Evolutionary conservation across 2,888 invertebrate genomes (phyloP), one percentile per base, ranked within the genome.

Genomic region (Drosophila pseudotakahashii): DNA sequence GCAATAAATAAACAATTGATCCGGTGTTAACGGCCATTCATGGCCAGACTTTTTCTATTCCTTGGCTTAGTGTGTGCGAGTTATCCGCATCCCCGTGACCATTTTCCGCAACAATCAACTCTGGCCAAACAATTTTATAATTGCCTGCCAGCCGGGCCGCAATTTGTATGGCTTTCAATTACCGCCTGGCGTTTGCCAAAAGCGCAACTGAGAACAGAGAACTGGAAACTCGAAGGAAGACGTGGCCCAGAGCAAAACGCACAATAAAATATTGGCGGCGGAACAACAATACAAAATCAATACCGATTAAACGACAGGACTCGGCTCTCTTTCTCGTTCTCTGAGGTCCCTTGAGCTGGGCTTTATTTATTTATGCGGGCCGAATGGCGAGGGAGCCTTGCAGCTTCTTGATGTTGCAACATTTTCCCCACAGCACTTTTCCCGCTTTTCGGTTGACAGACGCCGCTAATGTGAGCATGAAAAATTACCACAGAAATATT

Each of bases 161-260:
- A 79, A 82, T 82, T 83, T 83, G 86, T 83, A 83, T 83, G 82
- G 82, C 88, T 88, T 83, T 88, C 88, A 88, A 83, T 83, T 83
- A 83, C 85, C 83, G 86, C 82, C 37, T 19, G 32, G 23, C 1
- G 34, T 42, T 57, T 55, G 54, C 41, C 47, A 68, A 54, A 54
- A 60, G 73, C 76, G 42, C 55, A 69, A 48, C 39, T 42, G 51
- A 58, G 60, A 42, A 42, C 16, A 7, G 23, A 7, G 23, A 30
- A 16, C 39, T 42, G 51, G 55, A 74, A 42, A 42, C 10, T 13
- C 44, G 47, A 32, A 42, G 62, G 64, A 62, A 70, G 75, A 79
- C 75, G 69, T 66, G 75, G 75, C 68, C 73, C n/a, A 63, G 66
- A 76, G 78, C 60, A 54, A 41, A 64, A 66, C 62, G 78, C 70